Conservation (phyloP, 2,888 invertebrate genomes). For the Latrodectus elegans region DNA sequence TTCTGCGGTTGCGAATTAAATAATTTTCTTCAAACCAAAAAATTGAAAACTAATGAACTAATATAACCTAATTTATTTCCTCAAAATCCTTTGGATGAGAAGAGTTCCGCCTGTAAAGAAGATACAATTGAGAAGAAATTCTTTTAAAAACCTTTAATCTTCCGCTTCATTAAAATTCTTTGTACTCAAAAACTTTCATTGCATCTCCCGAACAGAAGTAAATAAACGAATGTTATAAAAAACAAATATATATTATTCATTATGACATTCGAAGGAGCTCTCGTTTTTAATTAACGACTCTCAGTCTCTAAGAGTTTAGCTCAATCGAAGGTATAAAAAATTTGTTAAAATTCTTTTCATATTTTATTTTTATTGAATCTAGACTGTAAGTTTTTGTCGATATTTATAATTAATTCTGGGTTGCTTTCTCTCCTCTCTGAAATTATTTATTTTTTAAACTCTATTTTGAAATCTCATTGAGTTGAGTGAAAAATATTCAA, state of each 20-base stretch:
- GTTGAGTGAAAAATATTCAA: background rate
- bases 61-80: conserved; percentile 2
- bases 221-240: conserved; percentile 18
- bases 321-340: conserved; percentile 17
- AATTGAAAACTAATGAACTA: conserved; percentile 5
- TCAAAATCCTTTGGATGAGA: background rate
- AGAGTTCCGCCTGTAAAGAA: background rate
- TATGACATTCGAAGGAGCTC: conserved; percentile 22
- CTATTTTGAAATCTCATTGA: conserved; percentile 9
- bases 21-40: background rate
- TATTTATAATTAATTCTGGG: conserved; percentile 47
- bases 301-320: conserved; percentile 18
- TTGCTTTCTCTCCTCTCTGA: background rate
- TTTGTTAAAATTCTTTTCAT: conserved; percentile 1
- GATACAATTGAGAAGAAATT: background rate
- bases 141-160: conserved; percentile 30
- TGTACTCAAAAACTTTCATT: conserved; percentile 2
- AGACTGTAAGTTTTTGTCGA: conserved; percentile 19
- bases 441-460: conserved; percentile 41
- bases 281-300: conserved; percentile 36
- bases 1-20: too few species aligned
- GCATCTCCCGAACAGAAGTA: conserved; percentile 9
- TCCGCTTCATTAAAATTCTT: conserved; percentile 29
- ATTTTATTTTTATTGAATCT: background rate
- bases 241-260: conserved; percentile 33